Percentiles rank a stretch among this genome's conserved stretches.
phyloP scores from a whole-genome alignment of 23 tunicate genomes.

The Diplosoma virens region DNA sequence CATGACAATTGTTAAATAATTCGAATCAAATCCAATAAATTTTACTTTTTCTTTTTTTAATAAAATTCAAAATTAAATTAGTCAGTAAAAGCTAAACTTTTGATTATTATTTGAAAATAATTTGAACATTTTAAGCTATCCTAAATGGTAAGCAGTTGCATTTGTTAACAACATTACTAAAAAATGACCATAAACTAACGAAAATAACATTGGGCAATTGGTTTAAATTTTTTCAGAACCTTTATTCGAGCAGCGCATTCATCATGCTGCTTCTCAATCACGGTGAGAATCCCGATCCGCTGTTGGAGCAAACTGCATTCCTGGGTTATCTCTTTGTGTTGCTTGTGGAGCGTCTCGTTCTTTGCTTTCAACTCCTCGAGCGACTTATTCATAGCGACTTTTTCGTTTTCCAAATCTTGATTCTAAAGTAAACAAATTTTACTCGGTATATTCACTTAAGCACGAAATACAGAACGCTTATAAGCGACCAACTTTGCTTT shows the following conservation, averaged over 20 bases:
- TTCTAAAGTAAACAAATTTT: too few species aligned
- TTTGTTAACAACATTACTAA: too few species aligned
- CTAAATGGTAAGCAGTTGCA: not conserved
- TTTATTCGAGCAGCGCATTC: constrained; percentile 53
- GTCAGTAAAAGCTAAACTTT: not conserved
- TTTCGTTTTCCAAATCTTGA: constrained; percentile 46
- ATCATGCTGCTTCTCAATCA: constrained; percentile 71
- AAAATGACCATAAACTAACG: too few species aligned
- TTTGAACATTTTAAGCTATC: not conserved
- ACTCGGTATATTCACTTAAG: too few species aligned
- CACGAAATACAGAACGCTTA: too few species aligned
- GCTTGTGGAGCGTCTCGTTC: constrained; percentile 40
- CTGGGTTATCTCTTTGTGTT: constrained; percentile 53
- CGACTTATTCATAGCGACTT: not conserved
- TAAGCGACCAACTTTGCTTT: too few species aligned
- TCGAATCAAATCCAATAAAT: too few species aligned
- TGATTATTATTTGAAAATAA: not conserved
- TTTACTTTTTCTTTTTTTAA: too few species aligned
- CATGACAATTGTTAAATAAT: too few species aligned
- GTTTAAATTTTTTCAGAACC: constrained; percentile 19
- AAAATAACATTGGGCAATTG: not conserved
- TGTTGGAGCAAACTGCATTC: constrained; percentile 91
- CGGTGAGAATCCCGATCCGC: constrained; percentile 61
- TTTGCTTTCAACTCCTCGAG: constrained; percentile 31
- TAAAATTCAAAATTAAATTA: too few species aligned